These are phyloP conservation scores for Rhyacichthys aspro DNA, from an alignment of 2,797 vertebrate genomes.

Conservation along the genomic window DNA sequence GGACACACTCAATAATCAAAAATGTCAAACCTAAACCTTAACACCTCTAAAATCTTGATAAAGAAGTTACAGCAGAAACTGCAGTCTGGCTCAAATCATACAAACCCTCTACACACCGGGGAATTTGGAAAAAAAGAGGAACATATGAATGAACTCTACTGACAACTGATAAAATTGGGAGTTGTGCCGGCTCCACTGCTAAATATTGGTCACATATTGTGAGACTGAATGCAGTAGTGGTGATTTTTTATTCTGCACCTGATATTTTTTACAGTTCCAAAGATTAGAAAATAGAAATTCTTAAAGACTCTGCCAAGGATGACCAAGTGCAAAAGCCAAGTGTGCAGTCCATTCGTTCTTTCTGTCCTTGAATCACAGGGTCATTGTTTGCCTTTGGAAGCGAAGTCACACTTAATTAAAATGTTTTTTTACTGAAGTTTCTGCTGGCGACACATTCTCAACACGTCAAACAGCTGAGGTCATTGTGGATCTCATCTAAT, in stretches of 20 bases:
- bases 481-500: slow-evolving; percentile 43
- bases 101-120: slow-evolving; percentile 1
- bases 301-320: neutral
- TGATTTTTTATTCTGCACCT: neutral
- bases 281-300: neutral
- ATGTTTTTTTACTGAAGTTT: slow-evolving; percentile 28
- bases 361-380: slow-evolving; percentile 46
- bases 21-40: neutral
- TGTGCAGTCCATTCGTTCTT: slow-evolving; percentile 1
- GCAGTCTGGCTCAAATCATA: neutral
- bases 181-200: neutral
- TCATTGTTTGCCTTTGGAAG: slow-evolving; percentile 25
- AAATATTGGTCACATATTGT: neutral
- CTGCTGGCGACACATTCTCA: slow-evolving; percentile 26
- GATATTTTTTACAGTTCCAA: no score
- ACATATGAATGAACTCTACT: slow-evolving; percentile 8
- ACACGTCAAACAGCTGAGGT: slow-evolving; percentile 23
- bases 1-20: neutral
- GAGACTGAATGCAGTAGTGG: neutral
- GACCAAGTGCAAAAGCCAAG: slow-evolving; percentile 1
- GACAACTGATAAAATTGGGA: neutral
- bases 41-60: neutral
- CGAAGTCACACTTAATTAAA: slow-evolving; percentile 60
- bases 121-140: neutral
- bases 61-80: neutral